These are phyloP conservation scores for Pagetopsis macropterus DNA, from an alignment of 2,797 vertebrate species.

Conservation along the genomic window DNA sequence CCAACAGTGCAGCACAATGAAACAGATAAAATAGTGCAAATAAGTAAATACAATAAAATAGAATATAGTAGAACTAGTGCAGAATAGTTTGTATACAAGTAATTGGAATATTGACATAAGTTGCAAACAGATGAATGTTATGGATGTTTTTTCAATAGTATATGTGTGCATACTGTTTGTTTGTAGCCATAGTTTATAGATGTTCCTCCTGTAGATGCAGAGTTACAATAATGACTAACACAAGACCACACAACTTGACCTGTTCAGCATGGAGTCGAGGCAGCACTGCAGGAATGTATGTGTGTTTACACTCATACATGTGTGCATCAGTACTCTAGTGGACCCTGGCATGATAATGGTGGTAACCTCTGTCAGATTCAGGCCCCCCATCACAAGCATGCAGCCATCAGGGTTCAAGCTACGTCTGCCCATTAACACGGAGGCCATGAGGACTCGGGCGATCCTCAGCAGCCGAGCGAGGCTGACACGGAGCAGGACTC, in stretches of 20 bases:
- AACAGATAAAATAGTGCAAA: too few relatives aligned
- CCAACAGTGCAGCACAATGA: too few relatives aligned
- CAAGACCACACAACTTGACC: not conserved
- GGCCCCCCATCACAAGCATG: slow-evolving; percentile 65
- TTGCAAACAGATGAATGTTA: too few relatives aligned
- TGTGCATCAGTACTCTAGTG: slow-evolving; percentile 46
- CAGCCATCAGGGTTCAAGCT: slow-evolving; percentile 69
- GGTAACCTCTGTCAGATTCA: slow-evolving; percentile 70
- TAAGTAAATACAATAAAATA: too few relatives aligned
- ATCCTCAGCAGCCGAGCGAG: slow-evolving; percentile 39
- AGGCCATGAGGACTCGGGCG: slow-evolving; percentile 49
- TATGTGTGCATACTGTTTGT: not conserved
- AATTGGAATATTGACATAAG: too few relatives aligned
- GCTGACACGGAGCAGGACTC: slow-evolving; percentile 60
- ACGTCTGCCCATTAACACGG: slow-evolving; percentile 73
- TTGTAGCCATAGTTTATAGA: not conserved
- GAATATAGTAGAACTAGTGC: too few relatives aligned
- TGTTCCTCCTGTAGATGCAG: not conserved
- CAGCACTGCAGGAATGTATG: slow-evolving; percentile 7
- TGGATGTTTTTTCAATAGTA: too few relatives aligned
- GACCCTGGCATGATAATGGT: slow-evolving; percentile 65
- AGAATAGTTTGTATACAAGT: too few relatives aligned
- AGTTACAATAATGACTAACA: slow-evolving; percentile 19
- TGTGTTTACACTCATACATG: slow-evolving; percentile 4
- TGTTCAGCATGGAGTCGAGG: slow-evolving; percentile 8